A percentile compares a stretch with the other conserved stretches of the same genome.
These are phyloP conservation scores for Pseudomugil gertrudae DNA, from an alignment of 2,797 vertebrate genomes.

Conservation along the genomic window DNA sequence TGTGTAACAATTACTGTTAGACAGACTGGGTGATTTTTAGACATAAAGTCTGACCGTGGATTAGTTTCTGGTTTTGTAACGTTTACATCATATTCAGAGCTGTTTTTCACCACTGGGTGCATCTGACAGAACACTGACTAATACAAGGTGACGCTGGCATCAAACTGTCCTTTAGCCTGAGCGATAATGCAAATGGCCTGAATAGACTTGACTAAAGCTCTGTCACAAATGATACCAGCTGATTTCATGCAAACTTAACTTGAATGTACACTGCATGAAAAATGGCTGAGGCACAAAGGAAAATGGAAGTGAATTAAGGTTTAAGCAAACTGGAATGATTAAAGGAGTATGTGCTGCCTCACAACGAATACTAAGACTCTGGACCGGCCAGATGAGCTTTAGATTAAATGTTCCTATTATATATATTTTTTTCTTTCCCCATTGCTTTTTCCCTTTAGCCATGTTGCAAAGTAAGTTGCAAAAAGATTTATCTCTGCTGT, in stretches of 20 bases:
- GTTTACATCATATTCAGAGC: neutral
- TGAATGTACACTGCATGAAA: neutral
- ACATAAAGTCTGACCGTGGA: conserved; percentile 2
- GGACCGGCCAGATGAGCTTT: neutral
- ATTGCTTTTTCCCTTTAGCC: neutral
- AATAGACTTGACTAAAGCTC: conserved; percentile 15
- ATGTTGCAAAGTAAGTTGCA: neutral
- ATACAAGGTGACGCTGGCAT: conserved; percentile 17
- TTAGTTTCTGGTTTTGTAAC: neutral
- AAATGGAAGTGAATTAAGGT: neutral
- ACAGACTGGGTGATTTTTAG: conserved; percentile 5
- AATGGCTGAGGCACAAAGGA: neutral
- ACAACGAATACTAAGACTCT: neutral
- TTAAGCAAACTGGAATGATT: conserved; percentile 10
- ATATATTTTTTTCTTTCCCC: neutral
- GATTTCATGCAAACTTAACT: neutral
- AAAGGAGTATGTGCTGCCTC: conserved; percentile 4
- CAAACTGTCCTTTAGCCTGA: conserved; percentile 16
- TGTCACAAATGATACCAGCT: neutral
- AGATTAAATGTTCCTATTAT: neutral
- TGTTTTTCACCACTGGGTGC: conserved; percentile 8
- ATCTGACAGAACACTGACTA: conserved; percentile 26
- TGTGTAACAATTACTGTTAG: neutral
- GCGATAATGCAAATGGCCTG: conserved; percentile 35
- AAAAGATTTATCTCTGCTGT: conserved; percentile 16